These are phyloP conservation scores for Neogale vison DNA, from an alignment of 2,113 vertebrate genomes.

Conservation along the genomic window DNA sequence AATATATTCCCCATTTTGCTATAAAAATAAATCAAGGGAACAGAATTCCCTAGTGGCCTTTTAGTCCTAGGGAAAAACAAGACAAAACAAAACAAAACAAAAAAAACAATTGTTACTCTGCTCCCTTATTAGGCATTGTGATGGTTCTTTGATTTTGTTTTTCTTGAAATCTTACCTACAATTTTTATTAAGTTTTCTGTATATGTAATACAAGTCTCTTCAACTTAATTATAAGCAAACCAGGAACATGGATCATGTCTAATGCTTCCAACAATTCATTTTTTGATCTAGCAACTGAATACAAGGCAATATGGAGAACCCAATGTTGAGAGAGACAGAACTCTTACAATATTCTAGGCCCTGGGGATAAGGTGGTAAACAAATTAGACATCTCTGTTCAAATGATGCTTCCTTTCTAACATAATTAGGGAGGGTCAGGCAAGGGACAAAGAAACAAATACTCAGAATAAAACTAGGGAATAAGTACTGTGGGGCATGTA, in stretches of 20 bases:
- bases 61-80: slow-evolving; percentile 19
- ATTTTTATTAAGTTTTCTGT: background rate
- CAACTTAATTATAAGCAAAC: slow-evolving; percentile 11
- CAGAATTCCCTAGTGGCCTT: background rate
- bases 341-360: background rate
- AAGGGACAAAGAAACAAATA: background rate
- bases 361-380: background rate
- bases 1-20: background rate
- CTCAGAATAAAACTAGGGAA: background rate
- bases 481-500: background rate
- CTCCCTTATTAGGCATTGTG: background rate
- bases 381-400: background rate
- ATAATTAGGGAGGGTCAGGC: background rate
- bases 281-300: background rate
- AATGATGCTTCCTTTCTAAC: background rate
- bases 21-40: slow-evolving; percentile 25
- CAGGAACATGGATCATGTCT: background rate
- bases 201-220: background rate
- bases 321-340: background rate
- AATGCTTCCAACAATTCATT: background rate
- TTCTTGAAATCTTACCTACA: background rate
- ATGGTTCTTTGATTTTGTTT: background rate
- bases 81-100: background rate
- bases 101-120: background rate
- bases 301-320: background rate